Percentiles rank a stretch among this genome's conserved stretches.
phyloP scores from a whole-genome alignment of 2,888 invertebrate species.

The Mimumesa dahlbomi region DNA sequence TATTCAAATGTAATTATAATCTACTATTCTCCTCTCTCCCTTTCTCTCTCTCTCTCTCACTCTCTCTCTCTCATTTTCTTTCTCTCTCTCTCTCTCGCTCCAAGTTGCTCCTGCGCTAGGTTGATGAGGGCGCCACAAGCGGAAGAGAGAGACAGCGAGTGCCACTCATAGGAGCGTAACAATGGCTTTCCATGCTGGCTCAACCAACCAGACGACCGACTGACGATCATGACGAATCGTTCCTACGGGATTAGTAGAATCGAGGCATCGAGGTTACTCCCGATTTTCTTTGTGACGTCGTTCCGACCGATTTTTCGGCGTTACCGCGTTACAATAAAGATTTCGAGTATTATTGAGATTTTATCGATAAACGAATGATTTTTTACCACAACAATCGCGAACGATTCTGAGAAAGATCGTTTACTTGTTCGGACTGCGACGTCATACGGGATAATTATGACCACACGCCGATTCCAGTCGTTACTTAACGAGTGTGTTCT shows the following conservation, averaged over 20 bases:
- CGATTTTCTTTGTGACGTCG: constrained; percentile 15
- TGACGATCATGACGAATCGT: constrained; percentile 67
- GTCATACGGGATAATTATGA: too few relatives aligned
- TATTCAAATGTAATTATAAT: constrained; percentile 65
- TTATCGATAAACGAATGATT: too few relatives aligned
- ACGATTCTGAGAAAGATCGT: too few relatives aligned
- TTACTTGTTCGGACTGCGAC: too few relatives aligned
- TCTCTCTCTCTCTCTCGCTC: constrained; percentile 17
- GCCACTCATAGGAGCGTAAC: constrained; percentile 71
- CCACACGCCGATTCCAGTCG: too few relatives aligned
- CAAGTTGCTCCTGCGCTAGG: constrained; percentile 19
- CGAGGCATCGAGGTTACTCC: constrained; percentile 28
- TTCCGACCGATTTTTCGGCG: background rate
- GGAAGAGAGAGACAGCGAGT: constrained; percentile 52
- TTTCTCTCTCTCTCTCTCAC: constrained; percentile 11
- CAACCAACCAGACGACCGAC: constrained; percentile 67
- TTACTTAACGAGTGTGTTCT: too few relatives aligned
- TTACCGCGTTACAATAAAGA: too few relatives aligned
- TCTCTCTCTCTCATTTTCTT: constrained; percentile 11
- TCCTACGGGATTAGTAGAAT: constrained; percentile 55
- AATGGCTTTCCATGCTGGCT: constrained; percentile 72
- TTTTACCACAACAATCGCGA: too few relatives aligned
- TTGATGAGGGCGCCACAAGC: constrained; percentile 53
- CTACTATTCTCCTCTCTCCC: constrained; percentile 34
- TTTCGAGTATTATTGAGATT: too few relatives aligned